These are phyloP conservation scores for Diarsia dahlii DNA, from an alignment of 2,888 invertebrate species.

Conservation along the genomic window DNA sequence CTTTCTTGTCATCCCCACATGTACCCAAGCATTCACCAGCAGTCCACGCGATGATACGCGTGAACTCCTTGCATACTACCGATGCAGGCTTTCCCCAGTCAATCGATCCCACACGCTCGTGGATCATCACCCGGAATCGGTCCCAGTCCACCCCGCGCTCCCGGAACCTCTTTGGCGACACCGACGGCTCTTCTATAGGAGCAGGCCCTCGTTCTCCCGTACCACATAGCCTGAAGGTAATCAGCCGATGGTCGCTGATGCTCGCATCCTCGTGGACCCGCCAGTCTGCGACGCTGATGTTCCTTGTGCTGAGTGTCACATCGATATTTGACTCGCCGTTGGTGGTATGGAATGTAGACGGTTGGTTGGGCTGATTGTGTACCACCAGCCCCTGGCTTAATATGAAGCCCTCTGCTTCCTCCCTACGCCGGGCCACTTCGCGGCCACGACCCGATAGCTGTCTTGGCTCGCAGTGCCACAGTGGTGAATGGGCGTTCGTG, in stretches of 20 bases:
- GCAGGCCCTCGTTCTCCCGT: not conserved
- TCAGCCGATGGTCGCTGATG: slow-evolving; percentile 58
- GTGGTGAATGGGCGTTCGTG: no score
- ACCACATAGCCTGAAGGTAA: slow-evolving; percentile 30
- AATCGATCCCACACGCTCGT: slow-evolving; percentile 6
- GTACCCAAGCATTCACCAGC: no score
- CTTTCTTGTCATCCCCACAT: no score
- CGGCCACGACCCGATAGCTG: slow-evolving; percentile 41
- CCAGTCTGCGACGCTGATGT: slow-evolving; percentile 38
- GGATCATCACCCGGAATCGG: slow-evolving; percentile 18
- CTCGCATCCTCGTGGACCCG: slow-evolving; percentile 41
- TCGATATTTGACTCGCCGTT: slow-evolving; percentile 66
- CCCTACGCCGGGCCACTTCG: no score
- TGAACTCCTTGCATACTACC: no score
- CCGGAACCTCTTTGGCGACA: slow-evolving; percentile 17
- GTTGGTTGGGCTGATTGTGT: not conserved
- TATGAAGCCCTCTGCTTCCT: slow-evolving; percentile 1
- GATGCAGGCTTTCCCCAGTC: not conserved
- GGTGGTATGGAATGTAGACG: slow-evolving; percentile 40
- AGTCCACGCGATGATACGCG: no score
- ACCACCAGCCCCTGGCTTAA: not conserved
- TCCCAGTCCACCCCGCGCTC: slow-evolving; percentile 38
- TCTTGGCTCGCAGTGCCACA: no score
- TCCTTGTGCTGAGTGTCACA: slow-evolving; percentile 50
- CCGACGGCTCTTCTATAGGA: slow-evolving; percentile 1